Evolutionary conservation across 2,888 invertebrate species (phyloP).

Genomic region (Drosophila fulvimacula): DNA sequence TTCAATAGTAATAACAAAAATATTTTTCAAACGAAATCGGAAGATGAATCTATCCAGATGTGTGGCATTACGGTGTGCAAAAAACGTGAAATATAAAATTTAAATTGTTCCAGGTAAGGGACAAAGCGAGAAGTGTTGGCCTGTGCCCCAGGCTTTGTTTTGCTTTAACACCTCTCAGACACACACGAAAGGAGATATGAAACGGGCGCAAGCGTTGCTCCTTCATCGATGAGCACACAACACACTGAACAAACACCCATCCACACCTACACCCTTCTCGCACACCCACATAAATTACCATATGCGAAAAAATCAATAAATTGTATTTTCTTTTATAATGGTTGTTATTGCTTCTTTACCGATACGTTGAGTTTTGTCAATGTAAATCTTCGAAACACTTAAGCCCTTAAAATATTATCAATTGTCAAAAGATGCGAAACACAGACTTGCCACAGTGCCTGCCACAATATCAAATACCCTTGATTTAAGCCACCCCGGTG

Average conservation of each 20-base stretch:
- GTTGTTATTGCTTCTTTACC: conserved; percentile 12
- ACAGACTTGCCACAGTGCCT: conserved; percentile 11
- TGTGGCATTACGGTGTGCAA: conserved; percentile 18
- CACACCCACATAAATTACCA: conserved; percentile 35
- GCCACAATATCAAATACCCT: conserved; percentile 19
- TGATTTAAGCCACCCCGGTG: neutral
- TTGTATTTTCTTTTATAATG: conserved; percentile 61
- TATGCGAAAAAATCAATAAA: conserved; percentile 76
- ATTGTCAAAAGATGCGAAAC: conserved; percentile 53
- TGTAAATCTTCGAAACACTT: conserved; percentile 76
- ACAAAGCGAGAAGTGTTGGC: neutral
- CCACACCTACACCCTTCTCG: neutral
- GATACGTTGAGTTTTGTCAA: conserved; percentile 57
- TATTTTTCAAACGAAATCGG: neutral
- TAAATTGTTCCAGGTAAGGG: conserved; percentile 11
- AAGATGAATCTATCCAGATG: neutral
- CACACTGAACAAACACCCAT: conserved; percentile 1
- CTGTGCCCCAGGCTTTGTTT: conserved; percentile 54
- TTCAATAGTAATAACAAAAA: neutral
- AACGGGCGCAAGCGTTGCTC: conserved; percentile 58
- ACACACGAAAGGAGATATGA: conserved; percentile 53
- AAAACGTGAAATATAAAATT: conserved; percentile 45
- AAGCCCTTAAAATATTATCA: conserved; percentile 79
- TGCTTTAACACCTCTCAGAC: conserved; percentile 71
- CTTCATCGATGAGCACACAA: conserved; percentile 44